Base-by-base conservation (phyloP, 2,888 invertebrate genomes). In the Erynnis tages region DNA sequence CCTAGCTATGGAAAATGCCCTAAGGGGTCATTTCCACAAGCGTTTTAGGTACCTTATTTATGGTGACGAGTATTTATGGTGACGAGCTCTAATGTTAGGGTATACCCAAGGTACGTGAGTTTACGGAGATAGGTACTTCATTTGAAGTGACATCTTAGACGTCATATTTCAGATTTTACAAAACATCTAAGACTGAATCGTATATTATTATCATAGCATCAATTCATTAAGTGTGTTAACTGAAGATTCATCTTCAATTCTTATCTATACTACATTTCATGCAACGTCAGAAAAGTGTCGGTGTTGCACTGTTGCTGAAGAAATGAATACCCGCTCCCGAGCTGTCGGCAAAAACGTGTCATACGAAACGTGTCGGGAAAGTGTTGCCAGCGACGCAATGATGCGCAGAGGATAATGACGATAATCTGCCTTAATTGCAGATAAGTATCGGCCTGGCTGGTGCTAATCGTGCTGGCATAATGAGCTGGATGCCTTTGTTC, bases 331-430 rank as follows among this genome's bases (percentile, higher is more conserved):
- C 41, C 11, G 23, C 48, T 45, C 23, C 37, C 35, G 41, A 1
- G 45, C 25, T 45, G 45, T 23, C 29, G 14, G 43, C 40, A 50
- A 50, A 50, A 50, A 50, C 43, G 50, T 50, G 50, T 50, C 29
- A 29, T 37, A 43, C 19, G 35, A 43, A 43, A 25, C 27, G 41
- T 35, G 35, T 43, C 43, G 43, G 43, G 50, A 50, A 50, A 50
- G 50, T 50, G 43, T 50, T 50, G 50, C 50, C 43, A 43, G 43
- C 35, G 14, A 34, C 6, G 30, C 49, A 50, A 35, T 50, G 50
- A 50, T 43, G 50, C 50, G 50, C 19, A 21, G 34, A 43, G 50
- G 50, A 50, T 50, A 50, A 50, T 43, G 35, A 43, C 35, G 35
- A 50, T 50, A 35, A 50, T 43, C 50, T 43, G 41, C 34, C 34